Evolutionary conservation across 2,888 invertebrate genomes (phyloP), one percentile per base, ranked within the genome.

Genomic region (Molorchus minor): DNA sequence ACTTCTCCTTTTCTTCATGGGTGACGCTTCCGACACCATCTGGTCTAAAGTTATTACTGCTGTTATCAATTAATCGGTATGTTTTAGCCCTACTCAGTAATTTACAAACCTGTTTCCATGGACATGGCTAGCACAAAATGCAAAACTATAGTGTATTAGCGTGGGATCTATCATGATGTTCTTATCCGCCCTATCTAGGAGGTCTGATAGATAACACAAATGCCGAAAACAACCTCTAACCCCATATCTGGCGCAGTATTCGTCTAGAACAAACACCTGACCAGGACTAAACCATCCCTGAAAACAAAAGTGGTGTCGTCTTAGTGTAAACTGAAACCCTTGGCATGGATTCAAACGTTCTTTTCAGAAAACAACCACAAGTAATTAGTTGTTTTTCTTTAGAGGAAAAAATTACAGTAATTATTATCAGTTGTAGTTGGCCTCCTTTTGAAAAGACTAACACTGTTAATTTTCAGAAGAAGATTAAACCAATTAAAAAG

Each of bases 201-300:
- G 86, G 81, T 99, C 98, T 64, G 92, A 91, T 60, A 99, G 87
- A 82, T 98, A 98, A 80, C 94, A 95, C 45, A 99, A 87, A 81
- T 99, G 98, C 49, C 99, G 89, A 82, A 91, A 96, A 80, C 99
- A 99, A 40, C 96, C 96, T 47, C 99, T 87, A 0, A 98, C 98
- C 43, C 98, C 98, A 79, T 99, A 99, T 71, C 92, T 87, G 4
- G 98, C 98, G 80, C 97, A 98, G 82, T 99, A 97, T 80, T 97
- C 97, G 80, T 99, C 99, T 71, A 99, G 83, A 8, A 98, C 97
- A 82, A 98, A 99, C 52, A 98, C 92, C 85, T 99, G 99, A 0
- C 98, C 98, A 0, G 99, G 98, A 74, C 98, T 98, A 82, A 99
- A 98, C 99, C 99, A 99, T 70, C 99, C 99, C 96, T 96, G 62